Percentiles rank a stretch among this genome's conserved stretches.
Evolutionary conservation across 1,140 invertebrate species (phyloP).

Genomic region (Aphaenogaster rudis): DNA sequence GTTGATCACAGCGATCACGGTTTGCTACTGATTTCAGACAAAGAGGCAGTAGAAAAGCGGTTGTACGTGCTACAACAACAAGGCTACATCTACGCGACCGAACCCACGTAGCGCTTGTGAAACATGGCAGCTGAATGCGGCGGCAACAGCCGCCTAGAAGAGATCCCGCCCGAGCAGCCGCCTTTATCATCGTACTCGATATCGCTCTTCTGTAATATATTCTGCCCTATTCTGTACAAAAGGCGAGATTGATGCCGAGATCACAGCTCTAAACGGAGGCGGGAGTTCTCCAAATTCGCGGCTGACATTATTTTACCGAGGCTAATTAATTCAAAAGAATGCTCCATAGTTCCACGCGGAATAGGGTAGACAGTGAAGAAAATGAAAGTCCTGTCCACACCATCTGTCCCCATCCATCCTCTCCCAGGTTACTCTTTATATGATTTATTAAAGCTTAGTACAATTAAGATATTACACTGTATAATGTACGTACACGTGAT

Average conservation of each 20-base stretch:
- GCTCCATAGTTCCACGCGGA: conserved; percentile 62
- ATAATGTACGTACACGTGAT: conserved; percentile 78
- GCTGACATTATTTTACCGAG: conserved; percentile 32
- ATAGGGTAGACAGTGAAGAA: conserved; percentile 72
- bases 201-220: conserved; percentile 78
- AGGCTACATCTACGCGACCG: conserved; percentile 92
- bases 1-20: background rate
- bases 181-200: conserved; percentile 72
- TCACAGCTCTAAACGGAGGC: conserved; percentile 3
- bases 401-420: background rate
- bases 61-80: conserved; percentile 94
- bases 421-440: conserved; percentile 75
- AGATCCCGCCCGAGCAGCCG: conserved; percentile 57
- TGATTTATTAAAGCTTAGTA: conserved; percentile 78
- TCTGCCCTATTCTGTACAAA: conserved; percentile 78
- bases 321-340: conserved; percentile 39
- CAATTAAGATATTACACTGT: conserved; percentile 73
- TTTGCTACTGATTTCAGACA: conserved; percentile 88
- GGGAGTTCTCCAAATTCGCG: conserved; percentile 26
- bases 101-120: conserved; percentile 87
- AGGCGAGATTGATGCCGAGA: conserved; percentile 51
- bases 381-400: conserved; percentile 46
- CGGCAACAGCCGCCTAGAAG: conserved; percentile 46
- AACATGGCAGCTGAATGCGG: conserved; percentile 73
- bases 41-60: conserved; percentile 96